Conservation (phyloP, 2,797 vertebrate species). For the Toxotes lorentzi region DNA sequence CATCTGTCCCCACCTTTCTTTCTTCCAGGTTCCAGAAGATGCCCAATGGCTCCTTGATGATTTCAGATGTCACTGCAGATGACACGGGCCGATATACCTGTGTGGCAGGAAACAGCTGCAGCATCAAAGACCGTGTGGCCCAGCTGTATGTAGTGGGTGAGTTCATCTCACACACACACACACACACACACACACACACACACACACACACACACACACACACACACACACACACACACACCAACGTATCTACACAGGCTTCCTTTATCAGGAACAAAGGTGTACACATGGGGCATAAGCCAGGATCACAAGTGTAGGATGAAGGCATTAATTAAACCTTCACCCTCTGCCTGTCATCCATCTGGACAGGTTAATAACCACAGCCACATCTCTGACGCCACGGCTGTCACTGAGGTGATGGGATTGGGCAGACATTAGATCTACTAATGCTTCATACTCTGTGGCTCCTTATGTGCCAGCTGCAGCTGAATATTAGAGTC, state of each 20-base stretch:
- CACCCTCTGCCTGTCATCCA: slow-evolving; percentile 49
- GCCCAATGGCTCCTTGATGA: slow-evolving; percentile 94
- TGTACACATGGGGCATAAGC: slow-evolving; percentile 10
- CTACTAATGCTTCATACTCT: slow-evolving; percentile 64
- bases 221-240: background rate
- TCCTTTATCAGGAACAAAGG: slow-evolving; percentile 42
- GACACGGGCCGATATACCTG: slow-evolving; percentile 96
- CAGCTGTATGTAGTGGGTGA: slow-evolving; percentile 96
- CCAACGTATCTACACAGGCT: slow-evolving; percentile 12
- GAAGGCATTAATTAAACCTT: slow-evolving; percentile 71
- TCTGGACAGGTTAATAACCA: slow-evolving; percentile 73
- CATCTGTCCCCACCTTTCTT: background rate
- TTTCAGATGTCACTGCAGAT: slow-evolving; percentile 90
- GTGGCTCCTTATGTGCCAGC: slow-evolving; percentile 45
- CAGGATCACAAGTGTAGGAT: slow-evolving; percentile 37
- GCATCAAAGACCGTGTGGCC: slow-evolving; percentile 91
- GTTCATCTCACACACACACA: slow-evolving; percentile 49
- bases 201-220: background rate
- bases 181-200: background rate
- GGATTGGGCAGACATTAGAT: slow-evolving; percentile 52
- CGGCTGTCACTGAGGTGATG: slow-evolving; percentile 56
- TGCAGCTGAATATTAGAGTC: slow-evolving; percentile 56
- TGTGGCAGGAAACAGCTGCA: slow-evolving; percentile 97
- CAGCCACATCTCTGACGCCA: slow-evolving; percentile 50
- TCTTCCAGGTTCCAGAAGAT: slow-evolving; percentile 92